phyloP scores from a whole-genome alignment of 2,888 invertebrate species.

The Hemithea aestivaria region DNA sequence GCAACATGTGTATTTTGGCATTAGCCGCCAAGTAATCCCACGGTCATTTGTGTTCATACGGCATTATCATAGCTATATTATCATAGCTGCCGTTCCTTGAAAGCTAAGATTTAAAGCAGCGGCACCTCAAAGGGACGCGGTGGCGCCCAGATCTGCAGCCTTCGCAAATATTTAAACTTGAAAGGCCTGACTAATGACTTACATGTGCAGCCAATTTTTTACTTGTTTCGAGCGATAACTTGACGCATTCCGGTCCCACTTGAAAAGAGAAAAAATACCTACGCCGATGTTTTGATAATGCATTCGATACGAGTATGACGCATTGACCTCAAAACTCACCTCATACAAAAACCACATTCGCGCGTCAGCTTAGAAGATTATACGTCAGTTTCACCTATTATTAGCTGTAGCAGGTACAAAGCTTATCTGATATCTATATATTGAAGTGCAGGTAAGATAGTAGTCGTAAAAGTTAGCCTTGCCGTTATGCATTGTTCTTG shows the following conservation, averaged over 20 bases:
- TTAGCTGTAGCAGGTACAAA: constrained; percentile 2
- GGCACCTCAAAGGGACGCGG: constrained; percentile 46
- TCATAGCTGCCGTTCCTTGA: constrained; percentile 60
- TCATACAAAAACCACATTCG: constrained; percentile 9
- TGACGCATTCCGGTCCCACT: constrained; percentile 34
- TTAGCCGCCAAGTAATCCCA: constrained; percentile 57
- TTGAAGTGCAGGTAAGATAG: constrained; percentile 13
- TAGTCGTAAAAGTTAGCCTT: constrained; percentile 27
- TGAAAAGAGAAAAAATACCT: constrained; percentile 29
- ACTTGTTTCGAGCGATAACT: constrained; percentile 37
- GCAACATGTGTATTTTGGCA: constrained; percentile 26
- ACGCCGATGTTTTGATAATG: constrained; percentile 13
- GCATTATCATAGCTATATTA: constrained; percentile 67
- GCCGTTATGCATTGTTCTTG: constrained; percentile 23
- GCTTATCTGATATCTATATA: not conserved
- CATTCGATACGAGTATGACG: constrained; percentile 18
- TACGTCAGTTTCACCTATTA: constrained; percentile 6
- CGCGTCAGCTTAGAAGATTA: constrained; percentile 4
- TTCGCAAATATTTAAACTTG: constrained; percentile 69
- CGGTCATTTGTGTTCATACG: constrained; percentile 74
- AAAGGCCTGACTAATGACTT: constrained; percentile 69
- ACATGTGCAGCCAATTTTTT: constrained; percentile 61
- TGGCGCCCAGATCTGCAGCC: constrained; percentile 70
- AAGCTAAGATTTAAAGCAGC: constrained; percentile 35
- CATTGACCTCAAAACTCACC: constrained; percentile 6